Evolutionary conservation across 2,113 vertebrate genomes (phyloP).

Genomic region (Morphnarchus princeps): DNA sequence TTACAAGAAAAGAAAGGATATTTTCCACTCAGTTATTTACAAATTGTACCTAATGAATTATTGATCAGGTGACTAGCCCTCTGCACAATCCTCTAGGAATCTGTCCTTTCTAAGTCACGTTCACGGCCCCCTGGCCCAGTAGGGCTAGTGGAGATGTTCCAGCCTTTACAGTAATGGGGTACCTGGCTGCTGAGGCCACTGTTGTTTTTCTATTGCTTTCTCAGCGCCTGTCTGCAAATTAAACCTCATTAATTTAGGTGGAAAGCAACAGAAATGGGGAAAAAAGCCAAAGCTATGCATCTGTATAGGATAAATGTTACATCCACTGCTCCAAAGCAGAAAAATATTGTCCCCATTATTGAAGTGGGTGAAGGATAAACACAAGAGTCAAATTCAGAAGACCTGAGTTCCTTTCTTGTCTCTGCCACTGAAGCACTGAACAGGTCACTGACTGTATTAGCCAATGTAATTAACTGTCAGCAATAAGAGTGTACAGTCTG

Average conservation of each 20-base stretch:
- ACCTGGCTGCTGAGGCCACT: background rate
- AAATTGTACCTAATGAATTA: slow-evolving; percentile 40
- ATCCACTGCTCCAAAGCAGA: background rate
- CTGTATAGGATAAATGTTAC: background rate
- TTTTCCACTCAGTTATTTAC: slow-evolving; percentile 45
- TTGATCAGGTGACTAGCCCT: background rate
- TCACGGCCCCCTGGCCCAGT: background rate
- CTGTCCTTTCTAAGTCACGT: background rate
- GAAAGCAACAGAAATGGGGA: background rate
- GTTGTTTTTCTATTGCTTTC: background rate
- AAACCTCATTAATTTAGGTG: background rate
- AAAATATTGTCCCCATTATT: background rate
- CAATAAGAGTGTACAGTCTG: background rate
- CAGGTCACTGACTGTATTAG: background rate
- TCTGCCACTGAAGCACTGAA: background rate
- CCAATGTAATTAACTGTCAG: background rate
- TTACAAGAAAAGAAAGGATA: slow-evolving; percentile 37
- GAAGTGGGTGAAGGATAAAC: background rate
- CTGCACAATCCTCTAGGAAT: background rate
- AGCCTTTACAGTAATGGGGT: background rate
- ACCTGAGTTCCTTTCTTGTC: background rate
- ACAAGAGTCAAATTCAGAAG: background rate
- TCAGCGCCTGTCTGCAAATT: background rate
- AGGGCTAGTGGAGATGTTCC: background rate
- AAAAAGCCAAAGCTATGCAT: background rate